A percentile compares a stretch with the other conserved stretches of the same genome.
Conservation (phyloP, 2,113 vertebrate species). For the Gallinago undulata region DNA sequence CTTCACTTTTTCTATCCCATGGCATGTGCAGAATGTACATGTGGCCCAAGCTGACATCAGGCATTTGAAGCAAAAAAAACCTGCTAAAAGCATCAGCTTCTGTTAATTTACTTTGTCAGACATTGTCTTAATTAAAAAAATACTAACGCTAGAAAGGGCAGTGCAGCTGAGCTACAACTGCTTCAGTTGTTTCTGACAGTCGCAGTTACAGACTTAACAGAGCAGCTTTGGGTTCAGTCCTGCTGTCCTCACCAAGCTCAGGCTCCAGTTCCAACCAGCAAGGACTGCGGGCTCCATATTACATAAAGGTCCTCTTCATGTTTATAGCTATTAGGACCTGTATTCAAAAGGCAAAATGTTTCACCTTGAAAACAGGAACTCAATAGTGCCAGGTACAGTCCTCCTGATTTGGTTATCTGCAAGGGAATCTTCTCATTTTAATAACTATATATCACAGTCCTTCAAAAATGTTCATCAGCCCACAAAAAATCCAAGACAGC, state of each 20-base stretch:
- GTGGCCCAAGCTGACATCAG: constrained; percentile 76
- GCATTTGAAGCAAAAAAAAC: constrained; percentile 69
- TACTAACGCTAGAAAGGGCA: constrained; percentile 53
- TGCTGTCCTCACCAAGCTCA: neutral
- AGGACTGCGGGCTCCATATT: neutral
- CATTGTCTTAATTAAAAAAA: constrained; percentile 74
- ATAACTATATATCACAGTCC: neutral
- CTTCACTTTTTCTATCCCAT: constrained; percentile 71
- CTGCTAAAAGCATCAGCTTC: constrained; percentile 77
- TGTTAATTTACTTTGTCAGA: constrained; percentile 77
- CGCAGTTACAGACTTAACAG: neutral
- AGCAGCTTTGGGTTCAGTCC: constrained; percentile 6
- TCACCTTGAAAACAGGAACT: neutral
- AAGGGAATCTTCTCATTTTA: neutral
- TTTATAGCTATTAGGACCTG: neutral
- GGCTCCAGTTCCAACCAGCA: neutral
- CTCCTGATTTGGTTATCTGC: neutral
- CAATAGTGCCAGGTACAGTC: neutral
- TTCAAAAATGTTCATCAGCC: neutral
- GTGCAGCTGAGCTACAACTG: constrained; percentile 74
- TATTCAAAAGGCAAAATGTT: neutral
- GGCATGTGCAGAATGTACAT: constrained; percentile 75
- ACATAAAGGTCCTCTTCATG: neutral
- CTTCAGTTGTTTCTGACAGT: constrained; percentile 59
- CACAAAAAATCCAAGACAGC: neutral